These are phyloP conservation scores for Abrostola tripartita DNA, from an alignment of 2,888 invertebrate genomes.

Conservation along the genomic window DNA sequence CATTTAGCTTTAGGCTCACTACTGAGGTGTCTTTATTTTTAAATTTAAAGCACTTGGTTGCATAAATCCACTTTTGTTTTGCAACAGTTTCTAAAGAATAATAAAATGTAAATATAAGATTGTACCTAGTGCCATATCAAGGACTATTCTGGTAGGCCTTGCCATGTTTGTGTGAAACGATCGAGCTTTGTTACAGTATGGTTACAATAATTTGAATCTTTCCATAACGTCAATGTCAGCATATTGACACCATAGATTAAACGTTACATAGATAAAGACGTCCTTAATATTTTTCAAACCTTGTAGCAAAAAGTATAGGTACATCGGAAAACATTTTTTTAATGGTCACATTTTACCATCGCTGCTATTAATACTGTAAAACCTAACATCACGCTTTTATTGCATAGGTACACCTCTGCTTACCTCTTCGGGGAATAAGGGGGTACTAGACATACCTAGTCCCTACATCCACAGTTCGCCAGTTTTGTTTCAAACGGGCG, in stretches of 20 bases:
- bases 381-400: too few species aligned
- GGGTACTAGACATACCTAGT: too few species aligned
- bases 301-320: neutral
- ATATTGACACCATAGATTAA: neutral
- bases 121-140: conserved; percentile 77
- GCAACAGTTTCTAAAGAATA: conserved; percentile 71
- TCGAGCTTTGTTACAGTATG: conserved; percentile 15
- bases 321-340: neutral
- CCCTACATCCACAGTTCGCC: too few species aligned
- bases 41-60: conserved; percentile 5
- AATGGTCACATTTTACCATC: too few species aligned
- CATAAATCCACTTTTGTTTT: conserved; percentile 71
- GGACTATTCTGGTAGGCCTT: conserved; percentile 69
- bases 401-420: too few species aligned
- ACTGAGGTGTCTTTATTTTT: conserved; percentile 19
- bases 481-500: too few species aligned
- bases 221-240: neutral
- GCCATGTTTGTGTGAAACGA: conserved; percentile 62
- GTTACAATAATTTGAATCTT: conserved; percentile 23
- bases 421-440: too few species aligned
- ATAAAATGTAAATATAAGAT: conserved; percentile 17
- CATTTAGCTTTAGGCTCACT: neutral
- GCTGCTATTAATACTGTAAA: too few species aligned
- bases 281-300: neutral
- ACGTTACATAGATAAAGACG: too few species aligned